A percentile compares a stretch with the other conserved stretches of the same genome.
These are phyloP conservation scores for Microplitis manilae DNA, from an alignment of 2,888 invertebrate genomes.

Conservation along the genomic window DNA sequence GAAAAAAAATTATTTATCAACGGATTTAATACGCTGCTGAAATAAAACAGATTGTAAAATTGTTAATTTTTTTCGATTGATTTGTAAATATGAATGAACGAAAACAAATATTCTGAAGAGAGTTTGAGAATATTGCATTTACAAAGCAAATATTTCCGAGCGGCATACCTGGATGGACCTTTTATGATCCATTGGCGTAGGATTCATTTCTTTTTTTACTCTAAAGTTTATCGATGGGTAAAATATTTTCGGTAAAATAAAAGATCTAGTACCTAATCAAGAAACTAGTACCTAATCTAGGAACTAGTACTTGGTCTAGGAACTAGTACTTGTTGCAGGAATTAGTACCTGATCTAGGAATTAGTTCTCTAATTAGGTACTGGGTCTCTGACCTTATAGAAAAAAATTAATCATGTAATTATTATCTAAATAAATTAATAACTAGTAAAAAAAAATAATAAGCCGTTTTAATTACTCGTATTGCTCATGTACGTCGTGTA, in stretches of 20 bases:
- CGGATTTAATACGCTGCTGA: not conserved
- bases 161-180: conserved; percentile 8
- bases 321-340: no score
- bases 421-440: not conserved
- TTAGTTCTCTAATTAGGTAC: no score
- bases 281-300: no score
- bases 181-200: conserved; percentile 5
- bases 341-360: no score
- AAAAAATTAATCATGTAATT: not conserved
- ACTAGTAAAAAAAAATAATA: not conserved
- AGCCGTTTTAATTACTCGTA: not conserved
- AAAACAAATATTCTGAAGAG: not conserved
- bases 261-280: no score
- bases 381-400: no score
- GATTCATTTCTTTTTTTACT: no score
- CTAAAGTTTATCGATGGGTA: not conserved
- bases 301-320: no score
- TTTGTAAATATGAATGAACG: conserved; percentile 3
- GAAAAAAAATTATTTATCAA: no score
- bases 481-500: not conserved
- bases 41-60: not conserved
- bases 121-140: not conserved
- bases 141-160: not conserved
- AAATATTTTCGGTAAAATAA: not conserved
- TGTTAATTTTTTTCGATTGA: conserved; percentile 6